phyloP scores from a whole-genome alignment of 2,113 vertebrate genomes.

The Rousettus leschenaultii region DNA sequence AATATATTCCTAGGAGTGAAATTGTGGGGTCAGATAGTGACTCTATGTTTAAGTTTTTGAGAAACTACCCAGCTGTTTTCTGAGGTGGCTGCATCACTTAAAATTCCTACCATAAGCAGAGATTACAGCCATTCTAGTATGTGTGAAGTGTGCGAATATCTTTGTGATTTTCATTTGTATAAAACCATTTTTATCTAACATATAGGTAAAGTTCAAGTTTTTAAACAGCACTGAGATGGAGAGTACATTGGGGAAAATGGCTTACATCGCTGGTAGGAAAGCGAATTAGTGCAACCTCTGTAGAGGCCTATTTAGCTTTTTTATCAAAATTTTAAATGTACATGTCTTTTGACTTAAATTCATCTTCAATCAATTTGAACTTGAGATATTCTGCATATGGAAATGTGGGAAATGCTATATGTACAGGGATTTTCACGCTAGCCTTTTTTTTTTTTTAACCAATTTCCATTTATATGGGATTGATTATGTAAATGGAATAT shows the following conservation, averaged over 20 bases:
- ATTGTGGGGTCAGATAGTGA: neutral
- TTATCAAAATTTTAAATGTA: neutral
- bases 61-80: neutral
- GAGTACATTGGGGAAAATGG: neutral
- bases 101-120: neutral
- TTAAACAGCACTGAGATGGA: neutral
- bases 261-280: neutral
- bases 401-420: neutral
- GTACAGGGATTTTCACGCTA: neutral
- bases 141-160: neutral
- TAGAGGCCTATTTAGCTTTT: neutral
- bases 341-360: neutral
- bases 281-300: neutral
- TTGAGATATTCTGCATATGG: neutral
- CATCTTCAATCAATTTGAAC: neutral
- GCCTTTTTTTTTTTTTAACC: neutral
- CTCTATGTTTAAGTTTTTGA: neutral
- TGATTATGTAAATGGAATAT: neutral
- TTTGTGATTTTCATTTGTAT: neutral
- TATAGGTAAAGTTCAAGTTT: neutral
- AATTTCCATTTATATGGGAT: neutral
- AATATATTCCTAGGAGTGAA: neutral
- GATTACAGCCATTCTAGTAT: neutral
- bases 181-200: neutral
- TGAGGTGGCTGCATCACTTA: neutral